Evolutionary conservation across 1,140 invertebrate species (phyloP), one percentile per base, ranked within the genome.

Genomic region (Platorchestia sp.): DNA sequence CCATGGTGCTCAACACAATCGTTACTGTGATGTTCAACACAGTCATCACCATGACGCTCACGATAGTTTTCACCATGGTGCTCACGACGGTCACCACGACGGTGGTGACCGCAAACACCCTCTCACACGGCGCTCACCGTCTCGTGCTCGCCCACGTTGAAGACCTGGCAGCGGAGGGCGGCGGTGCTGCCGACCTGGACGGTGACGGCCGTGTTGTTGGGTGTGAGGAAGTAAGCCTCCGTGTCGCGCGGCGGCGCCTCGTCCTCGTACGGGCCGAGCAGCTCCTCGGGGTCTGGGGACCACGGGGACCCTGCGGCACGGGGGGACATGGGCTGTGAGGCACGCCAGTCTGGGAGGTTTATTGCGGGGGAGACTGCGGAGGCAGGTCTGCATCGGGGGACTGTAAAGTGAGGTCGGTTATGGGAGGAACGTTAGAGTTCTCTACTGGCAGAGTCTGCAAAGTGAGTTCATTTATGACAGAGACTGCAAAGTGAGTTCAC

Each of bases 241-340:
- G 95, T 95, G 75, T 95, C 89, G 1, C 95, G 43, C 14, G 95
- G 95, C 10, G 95, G 95, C 5, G 95, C 86, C 45, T 95, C 95
- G 44, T 95, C 95, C n/a, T 95, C 95, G 75, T 95, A 95, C 0
- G 89, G 95, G 16, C 95, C 95, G 86, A 95, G 44, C n/a, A 95
- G 86, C 42, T 95, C 53, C 3, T 89, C 89, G 7, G 95, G 95
- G 43, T 95, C 95, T 5, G 95, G 95, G 22, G 95, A 45, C 95
- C 95, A 95, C 1, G 95, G 86, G 41, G 44, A 93, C 40, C 91
- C 86, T 95, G 86, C 44, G 7, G 95, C 3, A 27, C 1, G 27
- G 59, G 19, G 47, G 19, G 19, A 51, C 14, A 75, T 10, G 27
- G 59, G 59, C 3, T 19, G 14, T 36, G 36, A 36, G 59, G 27